phyloP scores from a whole-genome alignment of 2,113 vertebrate genomes.

The Planiliza haematocheilus region DNA sequence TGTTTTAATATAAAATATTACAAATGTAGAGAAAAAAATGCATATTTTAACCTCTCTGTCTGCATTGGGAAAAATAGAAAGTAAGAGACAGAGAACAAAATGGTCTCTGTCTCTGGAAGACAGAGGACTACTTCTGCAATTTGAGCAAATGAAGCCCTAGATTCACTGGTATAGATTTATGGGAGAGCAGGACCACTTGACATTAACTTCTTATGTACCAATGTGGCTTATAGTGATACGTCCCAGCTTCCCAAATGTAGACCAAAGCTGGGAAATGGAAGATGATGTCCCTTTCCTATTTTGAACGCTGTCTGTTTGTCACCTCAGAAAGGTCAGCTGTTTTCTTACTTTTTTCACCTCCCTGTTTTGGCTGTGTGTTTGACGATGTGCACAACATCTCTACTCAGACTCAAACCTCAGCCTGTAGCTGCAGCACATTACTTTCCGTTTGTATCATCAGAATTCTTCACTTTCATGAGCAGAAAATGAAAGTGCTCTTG shows the following conservation, averaged over 20 bases:
- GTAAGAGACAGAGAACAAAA: too few species aligned
- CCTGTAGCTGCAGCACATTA: neutral
- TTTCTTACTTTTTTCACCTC: neutral
- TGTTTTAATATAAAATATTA: too few species aligned
- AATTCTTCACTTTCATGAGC: constrained; percentile 13
- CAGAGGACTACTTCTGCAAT: neutral
- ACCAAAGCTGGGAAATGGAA: neutral
- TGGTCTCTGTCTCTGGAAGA: too few species aligned
- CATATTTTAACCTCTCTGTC: neutral
- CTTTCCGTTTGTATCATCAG: constrained; percentile 8
- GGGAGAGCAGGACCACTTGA: neutral
- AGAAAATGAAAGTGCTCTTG: constrained; percentile 44
- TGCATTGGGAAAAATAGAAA: too few species aligned
- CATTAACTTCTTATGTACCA: neutral
- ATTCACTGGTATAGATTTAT: neutral
- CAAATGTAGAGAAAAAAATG: neutral
- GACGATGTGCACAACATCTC: neutral
- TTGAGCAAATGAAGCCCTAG: neutral
- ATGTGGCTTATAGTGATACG: neutral
- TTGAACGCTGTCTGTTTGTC: neutral
- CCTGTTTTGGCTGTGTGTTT: neutral
- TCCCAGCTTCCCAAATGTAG: neutral
- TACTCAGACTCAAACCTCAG: neutral
- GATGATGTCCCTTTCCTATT: neutral
- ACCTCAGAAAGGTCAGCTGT: neutral